Percentiles rank a stretch among this genome's conserved stretches.
phyloP scores from a whole-genome alignment of 2,113 vertebrate genomes.

The Rallus limicola region DNA sequence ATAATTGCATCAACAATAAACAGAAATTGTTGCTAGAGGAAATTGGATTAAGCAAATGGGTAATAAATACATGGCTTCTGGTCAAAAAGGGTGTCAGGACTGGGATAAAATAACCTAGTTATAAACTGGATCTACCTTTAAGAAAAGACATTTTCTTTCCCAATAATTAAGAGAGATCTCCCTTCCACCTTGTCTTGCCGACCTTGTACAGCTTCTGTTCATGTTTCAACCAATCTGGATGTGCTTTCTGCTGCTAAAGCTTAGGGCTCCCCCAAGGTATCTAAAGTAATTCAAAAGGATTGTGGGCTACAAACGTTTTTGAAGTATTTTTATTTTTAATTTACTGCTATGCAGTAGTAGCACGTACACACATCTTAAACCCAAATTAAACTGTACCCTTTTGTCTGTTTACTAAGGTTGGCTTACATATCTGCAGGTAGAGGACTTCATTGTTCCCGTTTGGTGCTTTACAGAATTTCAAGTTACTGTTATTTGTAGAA shows the following conservation, averaged over 20 bases:
- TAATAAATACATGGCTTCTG: not conserved
- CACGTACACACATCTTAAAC: not conserved
- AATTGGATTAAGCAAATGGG: not conserved
- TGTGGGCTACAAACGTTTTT: not conserved
- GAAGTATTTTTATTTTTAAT: not conserved
- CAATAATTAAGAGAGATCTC: not conserved
- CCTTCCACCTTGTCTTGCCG: not conserved
- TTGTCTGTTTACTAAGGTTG: not conserved
- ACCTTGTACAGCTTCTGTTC: not conserved
- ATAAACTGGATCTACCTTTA: not conserved
- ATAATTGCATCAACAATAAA: not conserved
- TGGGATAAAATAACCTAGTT: not conserved
- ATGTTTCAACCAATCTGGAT: not conserved
- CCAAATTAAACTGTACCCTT: not conserved
- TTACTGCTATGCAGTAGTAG: not conserved
- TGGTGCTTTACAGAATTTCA: not conserved
- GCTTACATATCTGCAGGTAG: not conserved
- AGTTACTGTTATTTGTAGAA: not conserved
- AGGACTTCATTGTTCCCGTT: not conserved
- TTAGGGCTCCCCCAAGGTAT: not conserved
- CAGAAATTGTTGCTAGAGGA: not conserved
- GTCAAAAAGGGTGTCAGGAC: not conserved
- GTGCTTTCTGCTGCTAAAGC: not conserved
- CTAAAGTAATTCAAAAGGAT: not conserved
- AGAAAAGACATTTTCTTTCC: not conserved